Evolutionary conservation across 2,888 invertebrate species (phyloP), one percentile per base, ranked within the genome.

Genomic region (Steinernema hermaphroditum): DNA sequence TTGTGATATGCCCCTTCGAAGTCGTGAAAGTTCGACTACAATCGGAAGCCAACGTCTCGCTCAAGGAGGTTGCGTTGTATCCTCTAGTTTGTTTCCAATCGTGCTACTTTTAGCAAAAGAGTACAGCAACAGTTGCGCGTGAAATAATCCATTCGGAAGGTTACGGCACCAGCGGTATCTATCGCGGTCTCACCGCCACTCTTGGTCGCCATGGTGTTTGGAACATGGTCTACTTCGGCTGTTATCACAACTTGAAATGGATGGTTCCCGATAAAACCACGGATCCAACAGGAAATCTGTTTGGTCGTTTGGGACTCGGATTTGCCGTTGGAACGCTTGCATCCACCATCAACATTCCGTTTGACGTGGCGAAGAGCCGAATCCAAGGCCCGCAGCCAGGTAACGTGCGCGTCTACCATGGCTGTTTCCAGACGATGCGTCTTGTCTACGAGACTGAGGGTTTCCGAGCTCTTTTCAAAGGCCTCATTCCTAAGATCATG

Each of bases 281-380:
- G 73, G 50, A 50, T 22, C 78, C 74, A 0, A 43, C 57, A 34
- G 70, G 46, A 0, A 75, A 72, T 46, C 32, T 76, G 9, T 24
- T 54, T 12, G 43, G 87, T n/a, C 83, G 87, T 43, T 87, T 94
- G 46, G 89, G 90, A 0, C 92, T 95, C 80, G 95, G 95, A 46
- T 93, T 96, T 85, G 90, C 91, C 12, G 93, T 94, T 14, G 96
- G 95, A 1, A 92, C 92, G 0, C 87, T 94, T 43, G 94, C 92
- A 9, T 94, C 94, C 4, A 91, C 92, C 80, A 89, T 92, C 68
- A 96, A 96, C 88, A 95, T 95, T 88, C 96, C 96, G 6, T 95
- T 95, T 88, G 96, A 96, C 87, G 96, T 96, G 34, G 96, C 94
- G 29, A 96, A 96, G 88, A 94, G 94, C 81, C 90, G 96, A 71